Conservation (phyloP, 2,797 vertebrate species). For the Lindbergichthys nudifrons region DNA sequence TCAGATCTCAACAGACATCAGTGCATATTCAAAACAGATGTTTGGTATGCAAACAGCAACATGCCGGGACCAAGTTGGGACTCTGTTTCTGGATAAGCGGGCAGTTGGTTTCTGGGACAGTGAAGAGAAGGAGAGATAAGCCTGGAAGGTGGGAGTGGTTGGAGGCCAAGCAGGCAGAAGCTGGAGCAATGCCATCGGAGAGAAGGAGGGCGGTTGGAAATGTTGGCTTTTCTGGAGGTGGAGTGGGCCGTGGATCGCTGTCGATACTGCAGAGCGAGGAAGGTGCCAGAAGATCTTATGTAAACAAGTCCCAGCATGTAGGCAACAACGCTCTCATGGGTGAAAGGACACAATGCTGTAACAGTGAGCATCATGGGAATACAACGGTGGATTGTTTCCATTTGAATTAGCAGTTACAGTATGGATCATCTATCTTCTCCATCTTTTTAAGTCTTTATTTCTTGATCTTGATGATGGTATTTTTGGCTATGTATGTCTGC, state of each 20-base stretch:
- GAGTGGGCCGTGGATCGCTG: slow-evolving; percentile 69
- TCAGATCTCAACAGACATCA: slow-evolving; percentile 44
- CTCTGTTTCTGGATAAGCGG: slow-evolving; percentile 25
- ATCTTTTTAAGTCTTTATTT: not conserved
- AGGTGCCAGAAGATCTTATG: slow-evolving; percentile 63
- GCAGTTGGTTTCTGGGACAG: slow-evolving; percentile 42
- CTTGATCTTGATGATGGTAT: not conserved
- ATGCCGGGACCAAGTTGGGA: not conserved
- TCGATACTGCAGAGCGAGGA: slow-evolving; percentile 56
- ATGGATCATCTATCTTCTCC: not conserved
- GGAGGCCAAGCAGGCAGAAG: slow-evolving; percentile 58
- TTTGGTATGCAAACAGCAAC: slow-evolving; percentile 21
- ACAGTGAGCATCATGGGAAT: slow-evolving; percentile 11
- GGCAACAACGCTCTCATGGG: slow-evolving; percentile 41
- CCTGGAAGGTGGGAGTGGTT: slow-evolving; percentile 58
- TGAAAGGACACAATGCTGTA: slow-evolving; percentile 23
- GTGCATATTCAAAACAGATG: slow-evolving; percentile 28
- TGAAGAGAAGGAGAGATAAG: slow-evolving; percentile 64
- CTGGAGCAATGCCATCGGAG: slow-evolving; percentile 73
- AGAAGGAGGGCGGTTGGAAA: slow-evolving; percentile 75
- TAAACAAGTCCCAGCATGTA: slow-evolving; percentile 65
- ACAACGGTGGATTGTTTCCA: slow-evolving; percentile 8
- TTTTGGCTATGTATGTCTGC: not conserved
- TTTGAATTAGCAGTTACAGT: not conserved
- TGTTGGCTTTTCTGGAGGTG: slow-evolving; percentile 71